Conservation (phyloP, 1,140 invertebrate genomes). For the Drosophila busckii region DNA sequence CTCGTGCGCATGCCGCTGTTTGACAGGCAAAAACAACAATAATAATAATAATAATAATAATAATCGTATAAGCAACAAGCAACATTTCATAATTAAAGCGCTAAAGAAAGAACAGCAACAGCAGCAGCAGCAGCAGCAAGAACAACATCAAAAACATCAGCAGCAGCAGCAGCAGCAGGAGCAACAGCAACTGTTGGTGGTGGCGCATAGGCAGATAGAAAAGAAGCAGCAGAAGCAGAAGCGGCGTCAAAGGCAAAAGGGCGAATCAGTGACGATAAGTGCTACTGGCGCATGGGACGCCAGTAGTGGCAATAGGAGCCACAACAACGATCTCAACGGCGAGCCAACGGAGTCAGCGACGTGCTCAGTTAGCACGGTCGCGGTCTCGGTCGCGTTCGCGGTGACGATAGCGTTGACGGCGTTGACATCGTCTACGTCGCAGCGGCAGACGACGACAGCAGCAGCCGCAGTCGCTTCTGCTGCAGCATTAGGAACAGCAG, state of each 20-base stretch:
- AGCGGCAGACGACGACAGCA: constrained; percentile 21
- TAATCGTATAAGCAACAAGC: no score
- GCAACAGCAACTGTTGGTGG: background rate
- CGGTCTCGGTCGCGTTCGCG: constrained; percentile 41
- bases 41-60: no score
- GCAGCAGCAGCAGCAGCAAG: background rate
- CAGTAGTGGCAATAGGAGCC: constrained; percentile 39
- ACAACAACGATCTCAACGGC: constrained; percentile 64
- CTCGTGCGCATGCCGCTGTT: constrained; percentile 68
- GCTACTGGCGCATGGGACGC: constrained; percentile 40
- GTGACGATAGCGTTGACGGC: constrained; percentile 43
- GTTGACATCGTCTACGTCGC: constrained; percentile 36
- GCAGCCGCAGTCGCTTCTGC: background rate
- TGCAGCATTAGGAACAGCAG: constrained; percentile 5
- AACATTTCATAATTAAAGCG: no score
- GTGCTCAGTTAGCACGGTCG: constrained; percentile 46
- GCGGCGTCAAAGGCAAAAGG: background rate
- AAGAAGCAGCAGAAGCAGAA: constrained; percentile 12
- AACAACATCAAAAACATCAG: constrained; percentile 1
- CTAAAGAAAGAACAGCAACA: constrained; percentile 10
- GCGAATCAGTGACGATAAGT: constrained; percentile 8
- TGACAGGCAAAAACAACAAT: constrained; percentile 54
- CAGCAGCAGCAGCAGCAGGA: constrained; percentile 5
- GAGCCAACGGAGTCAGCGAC: constrained; percentile 49
- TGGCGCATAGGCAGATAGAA: background rate